Evolutionary conservation across 1,140 invertebrate species (phyloP), one percentile per base, ranked within the genome.

Genomic region (Zaprionus davidi): DNA sequence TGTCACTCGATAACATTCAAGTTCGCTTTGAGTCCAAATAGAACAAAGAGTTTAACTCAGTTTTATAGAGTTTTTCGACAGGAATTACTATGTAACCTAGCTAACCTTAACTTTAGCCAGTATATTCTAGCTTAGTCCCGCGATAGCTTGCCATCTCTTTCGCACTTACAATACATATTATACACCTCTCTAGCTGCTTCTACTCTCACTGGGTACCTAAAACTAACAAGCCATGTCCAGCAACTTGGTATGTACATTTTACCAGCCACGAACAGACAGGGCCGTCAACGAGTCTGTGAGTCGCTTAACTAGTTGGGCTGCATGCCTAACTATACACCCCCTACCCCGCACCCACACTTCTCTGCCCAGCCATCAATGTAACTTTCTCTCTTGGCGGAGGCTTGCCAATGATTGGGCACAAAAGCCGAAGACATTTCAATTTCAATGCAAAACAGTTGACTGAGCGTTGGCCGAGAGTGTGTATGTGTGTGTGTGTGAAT

Each of bases 381-480:
- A 34, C 31, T 34, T 3, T 9, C 7, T 34, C 31, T 11, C n/a
- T 49, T 9, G 20, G 46, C 17, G 46, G 46, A 5, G 46, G 2
- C n/a, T 12, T 51, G 46, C 34, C 53, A 70, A 75, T 63, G 59
- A 63, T 74, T 56, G 51, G 55, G 63, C 66, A 69, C 67, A 79
- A 57, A 73, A 83, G 66, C 70, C 70, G 71, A 38, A 70, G 75
- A 81, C 85, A 88, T 81, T 88, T 88, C 81, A 81, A 88, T 87
- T 87, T 84, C 71, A 79, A 90, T 88, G 78, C 78, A 90, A 88
- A 88, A 88, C 79, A 82, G 79, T 77, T 74, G 73, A 67, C 60
- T 64, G 59, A 70, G 49, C 64, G 67, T 53, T 36, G 53, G 12
- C n/a, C 41, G 12, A 55, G 5, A 3, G 36, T 59, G 22, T 20